A percentile compares a stretch with the other conserved stretches of the same genome.
phyloP scores from a whole-genome alignment of 53 echinoderm and acorn worm species.

The Zoroaster sp. region DNA sequence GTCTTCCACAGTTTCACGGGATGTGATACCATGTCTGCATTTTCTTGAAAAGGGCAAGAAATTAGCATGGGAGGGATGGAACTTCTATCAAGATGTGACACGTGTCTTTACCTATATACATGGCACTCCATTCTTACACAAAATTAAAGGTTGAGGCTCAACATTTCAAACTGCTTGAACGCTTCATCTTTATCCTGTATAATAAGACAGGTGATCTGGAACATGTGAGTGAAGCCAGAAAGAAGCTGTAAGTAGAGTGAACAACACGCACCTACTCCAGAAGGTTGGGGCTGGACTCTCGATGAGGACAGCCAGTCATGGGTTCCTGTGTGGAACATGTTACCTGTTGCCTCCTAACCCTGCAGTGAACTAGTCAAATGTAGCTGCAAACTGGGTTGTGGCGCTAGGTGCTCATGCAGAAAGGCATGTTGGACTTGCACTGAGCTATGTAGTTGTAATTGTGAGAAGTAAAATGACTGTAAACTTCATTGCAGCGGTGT shows the following conservation, averaged over 20 bases:
- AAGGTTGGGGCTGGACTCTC: background rate
- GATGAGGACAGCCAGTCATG: background rate
- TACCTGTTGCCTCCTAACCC: background rate
- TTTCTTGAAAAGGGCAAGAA: conserved; percentile 43
- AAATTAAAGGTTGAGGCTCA: background rate
- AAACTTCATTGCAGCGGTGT: background rate
- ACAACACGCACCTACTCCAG: background rate
- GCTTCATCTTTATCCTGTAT: conserved; percentile 3
- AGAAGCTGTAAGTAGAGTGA: background rate
- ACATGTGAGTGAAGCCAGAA: conserved; percentile 3
- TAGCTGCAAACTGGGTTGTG: conserved; percentile 16
- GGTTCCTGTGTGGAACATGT: conserved; percentile 16
- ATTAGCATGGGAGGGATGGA: conserved; percentile 51
- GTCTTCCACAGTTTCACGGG: conserved; percentile 60
- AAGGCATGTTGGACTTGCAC: conserved; percentile 1
- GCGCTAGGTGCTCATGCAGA: conserved; percentile 22
- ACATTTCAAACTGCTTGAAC: conserved; percentile 10
- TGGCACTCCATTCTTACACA: conserved; percentile 29
- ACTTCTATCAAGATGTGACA: conserved; percentile 58
- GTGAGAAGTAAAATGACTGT: background rate
- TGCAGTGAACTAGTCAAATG: conserved; percentile 24
- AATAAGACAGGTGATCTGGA: background rate
- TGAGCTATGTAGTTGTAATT: conserved; percentile 28
- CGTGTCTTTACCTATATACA: conserved; percentile 48
- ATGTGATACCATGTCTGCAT: conserved; percentile 59